Percentiles rank a stretch among this genome's conserved stretches.
Conservation (phyloP, 1,140 invertebrate genomes). For the Diploscapter pachys region DNA sequence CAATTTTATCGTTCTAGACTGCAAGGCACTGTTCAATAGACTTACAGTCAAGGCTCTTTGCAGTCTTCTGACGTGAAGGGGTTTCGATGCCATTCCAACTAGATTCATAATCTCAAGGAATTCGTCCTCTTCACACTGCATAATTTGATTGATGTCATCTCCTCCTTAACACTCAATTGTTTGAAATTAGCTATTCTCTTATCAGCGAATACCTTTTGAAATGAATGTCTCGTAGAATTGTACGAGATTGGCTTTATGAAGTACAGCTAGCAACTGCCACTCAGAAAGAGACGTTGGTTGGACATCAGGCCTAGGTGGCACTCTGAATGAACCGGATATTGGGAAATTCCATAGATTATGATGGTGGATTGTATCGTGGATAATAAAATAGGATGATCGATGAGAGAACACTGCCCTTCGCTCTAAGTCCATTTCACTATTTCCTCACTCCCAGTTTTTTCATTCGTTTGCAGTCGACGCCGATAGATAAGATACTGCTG, state of each 20-base stretch:
- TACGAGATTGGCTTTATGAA: conserved; percentile 88
- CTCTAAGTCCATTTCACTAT: too few relatives aligned
- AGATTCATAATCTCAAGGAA: conserved; percentile 98
- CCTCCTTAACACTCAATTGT: conserved; percentile 65
- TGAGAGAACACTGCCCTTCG: too few relatives aligned
- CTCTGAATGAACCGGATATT: too few relatives aligned
- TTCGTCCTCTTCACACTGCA: conserved; percentile 94
- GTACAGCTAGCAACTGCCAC: conserved; percentile 87
- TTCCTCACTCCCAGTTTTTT: too few relatives aligned
- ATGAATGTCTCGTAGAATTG: conserved; percentile 94
- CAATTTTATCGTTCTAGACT: conserved; percentile 17
- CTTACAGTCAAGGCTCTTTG: conserved; percentile 76
- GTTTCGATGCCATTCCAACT: conserved; percentile 97
- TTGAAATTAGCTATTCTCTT: not conserved
- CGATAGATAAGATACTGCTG: too few relatives aligned
- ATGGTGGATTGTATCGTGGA: too few relatives aligned
- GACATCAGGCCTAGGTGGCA: conserved; percentile 62
- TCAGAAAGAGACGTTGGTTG: conserved; percentile 88
- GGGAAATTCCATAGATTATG: too few relatives aligned
- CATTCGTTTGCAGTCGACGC: too few relatives aligned
- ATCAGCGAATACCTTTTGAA: conserved; percentile 75
- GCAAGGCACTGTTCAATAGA: not conserved
- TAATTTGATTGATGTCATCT: conserved; percentile 94
- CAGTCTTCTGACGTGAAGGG: conserved; percentile 89
- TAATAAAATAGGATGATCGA: too few relatives aligned